These are phyloP conservation scores for Uloborus plumipes DNA, from an alignment of 2,888 invertebrate species.

Conservation along the genomic window DNA sequence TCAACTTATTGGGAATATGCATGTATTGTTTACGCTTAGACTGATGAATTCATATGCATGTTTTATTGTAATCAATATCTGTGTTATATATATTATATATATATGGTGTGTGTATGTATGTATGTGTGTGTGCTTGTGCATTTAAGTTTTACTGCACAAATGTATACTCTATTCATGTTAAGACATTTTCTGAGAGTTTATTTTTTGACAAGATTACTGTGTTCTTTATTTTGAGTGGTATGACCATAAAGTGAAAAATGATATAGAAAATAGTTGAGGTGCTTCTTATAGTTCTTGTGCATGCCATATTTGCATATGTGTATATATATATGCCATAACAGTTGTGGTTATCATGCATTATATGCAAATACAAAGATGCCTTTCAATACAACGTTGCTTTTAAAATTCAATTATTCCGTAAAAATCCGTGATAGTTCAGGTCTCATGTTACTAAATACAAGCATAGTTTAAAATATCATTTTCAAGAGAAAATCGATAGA, in stretches of 20 bases:
- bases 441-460: too few species aligned
- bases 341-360: slow-evolving; percentile 38
- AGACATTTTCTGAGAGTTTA: slow-evolving; percentile 61
- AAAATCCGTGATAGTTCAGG: too few species aligned
- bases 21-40: background rate
- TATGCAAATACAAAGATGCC: slow-evolving; percentile 39
- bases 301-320: slow-evolving; percentile 50
- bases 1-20: background rate
- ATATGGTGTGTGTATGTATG: slow-evolving; percentile 16
- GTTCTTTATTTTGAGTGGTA: slow-evolving; percentile 58
- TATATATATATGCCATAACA: slow-evolving; percentile 39
- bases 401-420: too few species aligned
- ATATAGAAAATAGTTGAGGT: slow-evolving; percentile 51
- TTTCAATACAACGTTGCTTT: background rate
- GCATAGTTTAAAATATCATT: too few species aligned
- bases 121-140: slow-evolving; percentile 27
- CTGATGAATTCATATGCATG: slow-evolving; percentile 25
- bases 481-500: too few species aligned
- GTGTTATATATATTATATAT: slow-evolving; percentile 15
- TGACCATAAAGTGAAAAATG: slow-evolving; percentile 40
- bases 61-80: slow-evolving; percentile 28
- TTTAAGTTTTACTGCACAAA: slow-evolving; percentile 56
- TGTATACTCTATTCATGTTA: slow-evolving; percentile 62
- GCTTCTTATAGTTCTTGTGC: slow-evolving; percentile 61
- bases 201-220: slow-evolving; percentile 57